A percentile compares a stretch with the other conserved stretches of the same genome.
These are phyloP conservation scores for Acromyrmex heyeri DNA, from an alignment of 1,140 invertebrate species.

Conservation along the genomic window DNA sequence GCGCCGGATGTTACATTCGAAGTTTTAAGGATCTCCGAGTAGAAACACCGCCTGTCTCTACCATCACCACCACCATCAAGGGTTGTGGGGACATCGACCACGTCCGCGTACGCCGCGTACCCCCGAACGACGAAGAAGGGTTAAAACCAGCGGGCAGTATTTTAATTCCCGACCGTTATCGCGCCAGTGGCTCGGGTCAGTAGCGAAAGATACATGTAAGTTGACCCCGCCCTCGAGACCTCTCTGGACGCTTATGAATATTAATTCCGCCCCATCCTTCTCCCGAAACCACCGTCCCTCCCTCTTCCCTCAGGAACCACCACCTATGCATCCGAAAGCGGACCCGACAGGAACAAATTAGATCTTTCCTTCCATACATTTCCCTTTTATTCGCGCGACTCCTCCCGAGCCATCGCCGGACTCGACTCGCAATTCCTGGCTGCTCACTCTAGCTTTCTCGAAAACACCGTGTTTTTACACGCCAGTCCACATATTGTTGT, in stretches of 20 bases:
- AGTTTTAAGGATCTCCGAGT: conserved; percentile 68
- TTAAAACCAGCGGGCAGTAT: conserved; percentile 83
- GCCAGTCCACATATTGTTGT: conserved; percentile 40
- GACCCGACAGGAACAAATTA: conserved; percentile 87
- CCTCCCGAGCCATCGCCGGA: conserved; percentile 66
- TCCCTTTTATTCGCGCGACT: conserved; percentile 84
- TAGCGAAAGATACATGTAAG: conserved; percentile 87
- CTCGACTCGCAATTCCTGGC: conserved; percentile 47
- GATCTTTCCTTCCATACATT: conserved; percentile 87
- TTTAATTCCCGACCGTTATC: conserved; percentile 86
- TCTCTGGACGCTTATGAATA: conserved; percentile 87
- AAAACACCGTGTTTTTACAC: conserved; percentile 35
- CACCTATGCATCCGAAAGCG: conserved; percentile 79
- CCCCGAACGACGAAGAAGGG: conserved; percentile 77
- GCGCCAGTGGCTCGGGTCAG: conserved; percentile 84
- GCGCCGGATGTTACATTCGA: conserved; percentile 37
- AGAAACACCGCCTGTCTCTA: conserved; percentile 2
- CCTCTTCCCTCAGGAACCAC: conserved; percentile 42
- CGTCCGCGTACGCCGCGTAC: conserved; percentile 41
- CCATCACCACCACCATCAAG: conserved; percentile 18
- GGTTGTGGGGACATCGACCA: conserved; percentile 21
- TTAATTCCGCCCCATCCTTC: conserved; percentile 83
- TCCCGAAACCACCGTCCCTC: conserved; percentile 38
- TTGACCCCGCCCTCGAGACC: conserved; percentile 87
- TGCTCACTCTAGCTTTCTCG: conserved; percentile 32